Base-by-base conservation (phyloP, 1,140 invertebrate species). In the Forficula auricularia region DNA sequence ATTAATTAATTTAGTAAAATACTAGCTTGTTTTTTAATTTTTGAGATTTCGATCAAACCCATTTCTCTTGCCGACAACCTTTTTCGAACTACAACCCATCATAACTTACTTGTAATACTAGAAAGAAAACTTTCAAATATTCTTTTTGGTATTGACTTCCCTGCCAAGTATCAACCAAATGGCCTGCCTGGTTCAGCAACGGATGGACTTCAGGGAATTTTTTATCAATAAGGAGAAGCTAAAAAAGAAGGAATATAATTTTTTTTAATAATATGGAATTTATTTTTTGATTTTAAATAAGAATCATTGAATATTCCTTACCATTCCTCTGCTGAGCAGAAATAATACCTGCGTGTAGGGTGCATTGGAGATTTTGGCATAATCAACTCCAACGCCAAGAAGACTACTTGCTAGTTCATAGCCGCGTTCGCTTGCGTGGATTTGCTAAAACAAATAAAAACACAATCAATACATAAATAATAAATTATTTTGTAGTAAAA, bases 271-370 rank as follows among this genome's bases (percentile, higher is more conserved):
- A 27, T 6, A 4, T 27, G 22, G 10, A 27, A 6, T 27, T 27
- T 27, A 27, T 27, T 27, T 27, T 6, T 27, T 27, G 22, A 27
- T n/a, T n/a, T n/a, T 33, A 33, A 33, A 33, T 31, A 8, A 15
- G 16, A 7, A 36, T 41, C 9, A 19, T 43, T 35, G 43, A n/a
- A n/a, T n/a, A 38, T 38, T 34, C 56, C 70, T 65, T 62, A 85
- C 84, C 91, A 97, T 95, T 60, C 87, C 89, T 60, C 89, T 82
- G 64, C 87, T 92, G 27, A 98, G 71, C 47, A 95, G 65, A 68
- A 97, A 98, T 42, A 97, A 66, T 27, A 95, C 77, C 65, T 85
- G 73, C 2, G 89, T 90, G 57, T 96, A 95, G 49, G 79, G 77
- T 19, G 87, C 87, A 60, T 81, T 79, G 30, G 87, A 86, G 54